Evolutionary conservation across 2,113 vertebrate species (phyloP).

Genomic region (Dascyllus trimaculatus): DNA sequence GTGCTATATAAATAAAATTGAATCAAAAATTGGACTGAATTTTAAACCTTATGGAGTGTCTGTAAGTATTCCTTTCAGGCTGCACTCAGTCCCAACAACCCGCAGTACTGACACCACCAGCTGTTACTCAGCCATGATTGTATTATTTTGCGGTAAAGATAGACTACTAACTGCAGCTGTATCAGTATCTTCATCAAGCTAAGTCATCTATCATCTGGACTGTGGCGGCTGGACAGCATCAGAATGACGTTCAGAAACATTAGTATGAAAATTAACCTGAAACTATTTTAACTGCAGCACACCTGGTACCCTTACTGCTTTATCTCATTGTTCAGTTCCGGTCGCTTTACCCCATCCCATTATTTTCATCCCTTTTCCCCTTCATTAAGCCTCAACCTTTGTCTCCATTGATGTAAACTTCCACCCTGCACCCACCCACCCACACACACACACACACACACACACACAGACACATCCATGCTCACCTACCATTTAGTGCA

Average conservation of each 20-base stretch:
- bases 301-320: too few relatives aligned
- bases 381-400: constrained; percentile 9
- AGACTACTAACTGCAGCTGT: neutral
- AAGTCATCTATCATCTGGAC: constrained; percentile 3
- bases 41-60: too few relatives aligned
- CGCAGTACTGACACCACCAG: neutral
- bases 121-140: neutral
- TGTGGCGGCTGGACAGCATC: neutral
- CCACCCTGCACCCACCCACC: neutral
- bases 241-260: neutral
- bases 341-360: too few relatives aligned
- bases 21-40: too few relatives aligned
- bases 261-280: too few relatives aligned
- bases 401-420: constrained; percentile 13
- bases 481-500: constrained; percentile 47
- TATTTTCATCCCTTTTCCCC: constrained; percentile 6
- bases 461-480: constrained; percentile 18
- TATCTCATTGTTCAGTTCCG: too few relatives aligned
- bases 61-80: too few relatives aligned
- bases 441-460: neutral
- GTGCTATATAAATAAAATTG: too few relatives aligned
- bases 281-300: too few relatives aligned
- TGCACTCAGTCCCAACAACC: neutral
- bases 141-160: neutral
- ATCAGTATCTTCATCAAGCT: constrained; percentile 17